Evolutionary conservation across 2,797 vertebrate genomes (phyloP).

Genomic region (Alectoris magna): DNA sequence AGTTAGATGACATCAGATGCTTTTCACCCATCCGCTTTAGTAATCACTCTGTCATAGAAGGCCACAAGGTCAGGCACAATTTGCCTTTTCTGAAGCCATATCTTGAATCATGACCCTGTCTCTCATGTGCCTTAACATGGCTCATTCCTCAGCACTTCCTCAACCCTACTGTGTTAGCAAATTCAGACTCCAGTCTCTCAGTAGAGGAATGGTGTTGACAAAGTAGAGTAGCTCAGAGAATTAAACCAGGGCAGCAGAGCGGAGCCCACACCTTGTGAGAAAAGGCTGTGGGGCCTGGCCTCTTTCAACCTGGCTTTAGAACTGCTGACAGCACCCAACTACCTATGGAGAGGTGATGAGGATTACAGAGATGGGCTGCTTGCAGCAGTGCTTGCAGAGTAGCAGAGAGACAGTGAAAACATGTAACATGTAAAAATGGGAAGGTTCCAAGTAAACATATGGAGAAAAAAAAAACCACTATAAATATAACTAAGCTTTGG

Average conservation of each 20-base stretch:
- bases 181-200: not conserved
- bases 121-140: not conserved
- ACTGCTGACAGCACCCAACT: not conserved
- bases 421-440: not conserved
- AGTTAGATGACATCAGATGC: not conserved
- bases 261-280: not conserved
- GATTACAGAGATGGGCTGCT: fast-evolving
- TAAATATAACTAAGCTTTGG: not conserved
- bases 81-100: not conserved
- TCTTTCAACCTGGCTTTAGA: not conserved
- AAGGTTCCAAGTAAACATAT: not conserved
- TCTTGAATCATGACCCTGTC: not conserved
- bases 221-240: fast-evolving
- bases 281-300: not conserved
- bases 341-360: fast-evolving
- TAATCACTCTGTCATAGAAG: not conserved
- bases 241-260: not conserved
- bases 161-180: not conserved
- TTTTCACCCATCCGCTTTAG: not conserved
- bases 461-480: fast-evolving
- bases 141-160: not conserved
- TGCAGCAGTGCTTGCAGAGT: not conserved
- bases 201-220: not conserved
- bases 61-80: not conserved
- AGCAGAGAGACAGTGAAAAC: not conserved